These are phyloP conservation scores for Gryllus longicercus DNA, from an alignment of 2,888 invertebrate genomes.

Conservation along the genomic window DNA sequence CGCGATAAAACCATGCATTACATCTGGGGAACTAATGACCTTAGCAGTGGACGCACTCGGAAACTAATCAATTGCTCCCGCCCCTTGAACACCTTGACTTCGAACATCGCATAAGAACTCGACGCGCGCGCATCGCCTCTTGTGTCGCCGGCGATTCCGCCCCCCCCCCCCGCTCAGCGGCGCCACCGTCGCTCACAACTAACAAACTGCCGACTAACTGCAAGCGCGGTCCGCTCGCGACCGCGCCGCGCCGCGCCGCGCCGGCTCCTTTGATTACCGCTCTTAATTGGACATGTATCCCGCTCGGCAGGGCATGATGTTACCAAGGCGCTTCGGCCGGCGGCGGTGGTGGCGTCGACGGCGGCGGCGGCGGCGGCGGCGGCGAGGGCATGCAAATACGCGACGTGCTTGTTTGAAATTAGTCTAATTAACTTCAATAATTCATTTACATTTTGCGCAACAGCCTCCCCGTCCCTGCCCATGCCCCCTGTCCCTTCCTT, in stretches of 20 bases:
- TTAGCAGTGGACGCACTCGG: too few species aligned
- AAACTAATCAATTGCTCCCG: too few species aligned
- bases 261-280: slow-evolving; percentile 1
- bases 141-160: not conserved
- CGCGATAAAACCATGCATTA: too few species aligned
- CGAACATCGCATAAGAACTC: not conserved
- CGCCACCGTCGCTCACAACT: not conserved
- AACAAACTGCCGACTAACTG: not conserved
- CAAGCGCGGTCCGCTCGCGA: not conserved
- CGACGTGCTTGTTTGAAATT: not conserved
- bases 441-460: not conserved
- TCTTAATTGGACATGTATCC: not conserved
- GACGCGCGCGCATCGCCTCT: not conserved
- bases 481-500: too few species aligned
- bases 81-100: too few species aligned
- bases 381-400: slow-evolving; percentile 6
- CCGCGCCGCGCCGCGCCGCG: not conserved
- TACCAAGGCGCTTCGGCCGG: not conserved
- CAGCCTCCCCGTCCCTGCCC: not conserved
- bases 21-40: too few species aligned
- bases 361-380: not conserved
- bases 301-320: not conserved
- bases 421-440: not conserved
- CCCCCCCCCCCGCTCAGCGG: not conserved
- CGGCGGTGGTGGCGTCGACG: not conserved